These are phyloP conservation scores for Poecile atricapillus DNA, from an alignment of 2,113 vertebrate species.

Conservation along the genomic window DNA sequence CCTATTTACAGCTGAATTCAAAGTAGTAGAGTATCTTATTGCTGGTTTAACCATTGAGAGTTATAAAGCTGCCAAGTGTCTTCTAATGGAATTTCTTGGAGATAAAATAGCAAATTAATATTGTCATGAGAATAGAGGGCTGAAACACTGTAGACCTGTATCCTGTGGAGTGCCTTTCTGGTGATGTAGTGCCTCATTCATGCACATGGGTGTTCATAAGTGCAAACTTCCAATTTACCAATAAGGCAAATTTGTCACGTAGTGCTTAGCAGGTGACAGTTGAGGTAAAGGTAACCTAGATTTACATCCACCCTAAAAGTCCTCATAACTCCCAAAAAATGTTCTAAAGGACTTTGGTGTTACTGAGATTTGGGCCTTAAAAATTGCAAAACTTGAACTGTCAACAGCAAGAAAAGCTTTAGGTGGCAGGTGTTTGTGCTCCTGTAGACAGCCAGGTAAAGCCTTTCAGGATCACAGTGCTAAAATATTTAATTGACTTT, in stretches of 20 bases:
- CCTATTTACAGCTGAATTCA: neutral
- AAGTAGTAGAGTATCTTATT: neutral
- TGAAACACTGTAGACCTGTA: neutral
- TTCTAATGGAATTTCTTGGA: neutral
- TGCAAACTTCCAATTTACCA: neutral
- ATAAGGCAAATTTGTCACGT: neutral
- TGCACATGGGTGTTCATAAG: neutral
- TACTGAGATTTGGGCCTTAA: neutral
- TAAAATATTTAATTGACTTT: neutral
- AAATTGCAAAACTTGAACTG: neutral
- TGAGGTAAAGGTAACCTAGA: neutral
- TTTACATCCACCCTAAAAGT: neutral
- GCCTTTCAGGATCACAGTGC: neutral
- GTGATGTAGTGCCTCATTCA: neutral
- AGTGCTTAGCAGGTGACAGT: neutral
- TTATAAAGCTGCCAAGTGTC: neutral
- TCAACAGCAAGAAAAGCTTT: neutral
- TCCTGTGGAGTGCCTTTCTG: neutral
- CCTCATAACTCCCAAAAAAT: neutral
- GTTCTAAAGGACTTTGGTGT: neutral
- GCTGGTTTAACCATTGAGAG: neutral
- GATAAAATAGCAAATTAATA: neutral
- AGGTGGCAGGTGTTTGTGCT: neutral
- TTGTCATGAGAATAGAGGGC: neutral
- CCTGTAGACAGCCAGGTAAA: neutral